phyloP scores from a whole-genome alignment of 1,140 invertebrate species.

The Trichonephila clavipes region DNA sequence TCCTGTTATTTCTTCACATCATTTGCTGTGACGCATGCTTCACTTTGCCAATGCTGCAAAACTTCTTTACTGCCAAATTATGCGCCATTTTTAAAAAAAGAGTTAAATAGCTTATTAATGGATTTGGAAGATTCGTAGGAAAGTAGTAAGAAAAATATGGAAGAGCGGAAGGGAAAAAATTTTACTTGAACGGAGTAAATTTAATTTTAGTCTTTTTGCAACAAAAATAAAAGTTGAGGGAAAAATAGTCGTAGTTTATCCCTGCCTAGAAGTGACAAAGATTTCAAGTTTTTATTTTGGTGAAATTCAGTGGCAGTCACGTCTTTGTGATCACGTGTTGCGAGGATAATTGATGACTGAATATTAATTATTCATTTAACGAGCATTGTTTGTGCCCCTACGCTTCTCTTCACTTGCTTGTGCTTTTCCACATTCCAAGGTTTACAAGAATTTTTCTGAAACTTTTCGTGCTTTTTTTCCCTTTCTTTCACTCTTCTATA shows the following conservation, averaged over 20 bases:
- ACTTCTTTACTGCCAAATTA: constrained; percentile 55
- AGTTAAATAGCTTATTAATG: constrained; percentile 62
- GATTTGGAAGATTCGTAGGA: constrained; percentile 11
- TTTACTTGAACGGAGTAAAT: constrained; percentile 31
- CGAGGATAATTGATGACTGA: constrained; percentile 63
- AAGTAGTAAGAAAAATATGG: background rate
- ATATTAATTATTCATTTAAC: constrained; percentile 71
- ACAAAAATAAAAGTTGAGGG: constrained; percentile 39
- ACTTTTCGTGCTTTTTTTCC: background rate
- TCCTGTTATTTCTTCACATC: constrained; percentile 20
- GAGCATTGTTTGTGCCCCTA: constrained; percentile 54
- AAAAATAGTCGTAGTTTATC: constrained; percentile 7
- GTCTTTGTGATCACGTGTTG: constrained; percentile 46
- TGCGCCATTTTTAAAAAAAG: constrained; percentile 38
- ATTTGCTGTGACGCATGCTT: too few species aligned
- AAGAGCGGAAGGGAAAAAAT: background rate
- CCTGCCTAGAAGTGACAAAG: constrained; percentile 21
- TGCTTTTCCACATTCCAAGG: constrained; percentile 20
- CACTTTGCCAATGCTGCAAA: background rate
- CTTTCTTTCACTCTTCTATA: background rate
- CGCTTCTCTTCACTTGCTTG: background rate
- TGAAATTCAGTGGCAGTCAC: constrained; percentile 37
- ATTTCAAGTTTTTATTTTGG: constrained; percentile 30
- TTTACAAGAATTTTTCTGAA: background rate
- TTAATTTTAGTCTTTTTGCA: constrained; percentile 42